Evolutionary conservation across 2,113 vertebrate genomes (phyloP), one percentile per base, ranked within the genome.

Genomic region (Terrapene triunguis): DNA sequence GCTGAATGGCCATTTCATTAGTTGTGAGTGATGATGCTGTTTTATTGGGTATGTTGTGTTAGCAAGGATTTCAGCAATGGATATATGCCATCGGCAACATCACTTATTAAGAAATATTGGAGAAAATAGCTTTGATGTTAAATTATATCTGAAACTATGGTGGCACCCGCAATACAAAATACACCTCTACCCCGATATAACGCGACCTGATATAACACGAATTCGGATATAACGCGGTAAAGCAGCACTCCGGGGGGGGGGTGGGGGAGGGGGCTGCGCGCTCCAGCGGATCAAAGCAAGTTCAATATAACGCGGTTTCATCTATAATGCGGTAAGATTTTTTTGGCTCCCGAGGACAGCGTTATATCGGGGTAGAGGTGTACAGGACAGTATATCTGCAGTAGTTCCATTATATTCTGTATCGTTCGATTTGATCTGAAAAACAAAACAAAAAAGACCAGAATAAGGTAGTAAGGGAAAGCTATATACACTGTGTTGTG

Each of bases 31-130:
- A 10, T n/a, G 44, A 53, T 2, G 7, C 32, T 17, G 0, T 81
- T 53, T 87, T 82, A 65, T 69, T 94, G 94, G 84, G 55, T 94
- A 57, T 62, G 62, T 91, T 92, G 53, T 92, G 91, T 93, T 92
- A 80, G 80, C 65, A 78, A 89, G 85, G 59, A 92, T 84, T 92
- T 88, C 27, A 22, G 14, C 29, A 8, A 14, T 86, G 88, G 62
- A 82, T 78, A 82, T 53, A 32, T 54, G 72, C 82, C 69, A 53
- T 35, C 59, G 57, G 82, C 83, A 91, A 35, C 59, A n/a, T n/a
- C 85, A 72, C 42, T 82, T 14, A 65, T 53, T 50, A 89, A 55
- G n/a, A 51, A 53, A 25, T 89, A 80, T 50, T 96, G 88, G 95
- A 78, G 80, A 48, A 51, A 16, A 54, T 94, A 82, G 90, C 93